A percentile compares a stretch with the other conserved stretches of the same genome.
Conservation (phyloP, 2,113 vertebrate genomes). For the Oenanthe melanoleuca region DNA sequence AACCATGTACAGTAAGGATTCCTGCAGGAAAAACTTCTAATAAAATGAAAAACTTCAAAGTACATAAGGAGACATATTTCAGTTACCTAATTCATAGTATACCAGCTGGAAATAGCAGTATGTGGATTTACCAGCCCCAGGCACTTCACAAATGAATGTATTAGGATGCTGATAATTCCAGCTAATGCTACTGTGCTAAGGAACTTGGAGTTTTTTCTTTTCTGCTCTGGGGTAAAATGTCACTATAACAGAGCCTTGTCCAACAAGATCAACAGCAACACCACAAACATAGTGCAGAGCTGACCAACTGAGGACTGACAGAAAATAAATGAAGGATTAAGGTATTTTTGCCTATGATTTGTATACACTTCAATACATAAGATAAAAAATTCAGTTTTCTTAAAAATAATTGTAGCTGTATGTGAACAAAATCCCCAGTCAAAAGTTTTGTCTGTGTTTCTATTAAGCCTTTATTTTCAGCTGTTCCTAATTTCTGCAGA, state of each 20-base stretch:
- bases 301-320: not conserved
- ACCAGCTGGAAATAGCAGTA: not conserved
- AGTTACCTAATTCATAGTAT: not conserved
- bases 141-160: not conserved
- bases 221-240: not conserved
- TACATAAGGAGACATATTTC: not conserved
- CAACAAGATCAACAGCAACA: not conserved
- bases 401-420: not conserved
- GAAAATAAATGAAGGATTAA: not conserved
- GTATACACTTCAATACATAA: not conserved
- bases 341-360: not conserved
- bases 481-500: not conserved
- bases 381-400: not conserved
- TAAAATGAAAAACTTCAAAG: not conserved
- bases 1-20: not conserved
- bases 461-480: not conserved
- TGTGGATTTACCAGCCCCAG: not conserved
- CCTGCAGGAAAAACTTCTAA: not conserved
- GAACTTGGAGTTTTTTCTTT: not conserved
- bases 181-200: not conserved
- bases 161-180: not conserved
- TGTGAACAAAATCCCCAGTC: not conserved
- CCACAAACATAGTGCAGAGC: not conserved
- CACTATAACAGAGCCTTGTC: not conserved
- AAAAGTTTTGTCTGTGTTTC: not conserved